Base-by-base conservation (phyloP, 1,140 invertebrate species). In the Heliothis subflexa region DNA sequence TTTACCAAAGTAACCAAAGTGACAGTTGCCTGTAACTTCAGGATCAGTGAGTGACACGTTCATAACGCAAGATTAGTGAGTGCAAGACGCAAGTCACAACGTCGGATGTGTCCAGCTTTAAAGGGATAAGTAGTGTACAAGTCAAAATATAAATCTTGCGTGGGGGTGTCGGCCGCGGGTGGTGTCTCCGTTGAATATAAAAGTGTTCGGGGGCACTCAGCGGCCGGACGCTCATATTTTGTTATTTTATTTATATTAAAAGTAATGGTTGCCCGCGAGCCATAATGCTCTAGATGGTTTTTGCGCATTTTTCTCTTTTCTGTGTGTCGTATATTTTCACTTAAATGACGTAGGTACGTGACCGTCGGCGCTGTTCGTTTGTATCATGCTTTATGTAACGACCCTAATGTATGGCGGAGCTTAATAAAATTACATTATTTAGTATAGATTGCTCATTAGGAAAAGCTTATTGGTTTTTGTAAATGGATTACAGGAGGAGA, bases 171-270 rank as follows among this genome's bases (percentile, higher is more conserved):
- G 14, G 77, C 50, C 62, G 78, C 68, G 74, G 55, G 76, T 66
- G 78, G 55, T 18, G 49, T 73, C 77, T 64, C 83, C 83, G 81
- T 84, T 90, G 89, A 91, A 92, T 94, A 92, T 92, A 92, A 94
- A 94, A 93, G 91, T 91, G 90, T 89, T 86, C 86, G 84, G 89
- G 89, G 91, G 90, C 89, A 92, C 93, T 91, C 91, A 86, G 84
- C 91, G 89, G 92, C 91, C 91, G 92, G 92, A 92, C 92, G 84
- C 93, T 94, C 93, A 94, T 94, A 94, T 94, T 94, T 93, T 94
- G 93, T 93, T 94, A 93, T 94, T 94, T 94, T 93, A 93, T 94
- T 94, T 94, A 94, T 94, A 94, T 94, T 92, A 94, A 94, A 94
- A 94, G 93, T 94, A 94, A 94, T 94, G 92, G 90, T 91, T 80